Percentiles rank a stretch among this genome's conserved stretches.
Evolutionary conservation across 2,888 invertebrate species (phyloP).

Genomic region (Alsophila aescularia): DNA sequence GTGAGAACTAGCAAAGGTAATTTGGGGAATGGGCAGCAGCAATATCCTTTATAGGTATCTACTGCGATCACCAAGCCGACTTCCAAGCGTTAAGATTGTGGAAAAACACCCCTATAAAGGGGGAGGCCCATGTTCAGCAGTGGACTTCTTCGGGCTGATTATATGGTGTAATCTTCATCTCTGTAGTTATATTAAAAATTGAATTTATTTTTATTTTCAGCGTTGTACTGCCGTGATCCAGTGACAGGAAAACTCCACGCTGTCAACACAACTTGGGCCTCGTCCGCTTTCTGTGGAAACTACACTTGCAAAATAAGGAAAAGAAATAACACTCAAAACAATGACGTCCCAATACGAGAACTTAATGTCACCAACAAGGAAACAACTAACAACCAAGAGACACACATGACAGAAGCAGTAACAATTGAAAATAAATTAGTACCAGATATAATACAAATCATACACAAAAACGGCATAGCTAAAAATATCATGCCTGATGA

Average conservation of each 20-base stretch:
- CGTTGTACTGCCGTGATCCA: conserved; percentile 73
- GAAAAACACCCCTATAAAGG: no score
- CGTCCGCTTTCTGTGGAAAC: conserved; percentile 73
- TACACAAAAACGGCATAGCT: conserved; percentile 20
- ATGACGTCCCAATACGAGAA: conserved; percentile 48
- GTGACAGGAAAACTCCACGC: conserved; percentile 68
- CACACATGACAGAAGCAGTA: conserved; percentile 1
- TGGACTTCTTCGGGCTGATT: no score
- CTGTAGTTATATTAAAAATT: neutral
- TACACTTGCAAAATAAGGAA: conserved; percentile 71
- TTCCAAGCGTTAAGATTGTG: no score
- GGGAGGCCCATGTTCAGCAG: no score
- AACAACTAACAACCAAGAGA: conserved; percentile 16
- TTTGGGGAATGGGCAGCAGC: no score
- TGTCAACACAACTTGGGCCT: conserved; percentile 71
- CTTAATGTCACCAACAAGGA: conserved; percentile 49
- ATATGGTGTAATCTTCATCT: no score
- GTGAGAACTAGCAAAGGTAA: no score
- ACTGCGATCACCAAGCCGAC: no score
- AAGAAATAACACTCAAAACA: conserved; percentile 44
- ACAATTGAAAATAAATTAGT: conserved; percentile 33
- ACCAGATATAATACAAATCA: conserved; percentile 17
- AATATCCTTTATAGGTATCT: no score
- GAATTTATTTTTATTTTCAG: conserved; percentile 58
- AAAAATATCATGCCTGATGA: neutral